A percentile compares a stretch with the other conserved stretches of the same genome.
Conservation (phyloP, 2,888 invertebrate species). For the Caenorhabditis macrosperma region DNA sequence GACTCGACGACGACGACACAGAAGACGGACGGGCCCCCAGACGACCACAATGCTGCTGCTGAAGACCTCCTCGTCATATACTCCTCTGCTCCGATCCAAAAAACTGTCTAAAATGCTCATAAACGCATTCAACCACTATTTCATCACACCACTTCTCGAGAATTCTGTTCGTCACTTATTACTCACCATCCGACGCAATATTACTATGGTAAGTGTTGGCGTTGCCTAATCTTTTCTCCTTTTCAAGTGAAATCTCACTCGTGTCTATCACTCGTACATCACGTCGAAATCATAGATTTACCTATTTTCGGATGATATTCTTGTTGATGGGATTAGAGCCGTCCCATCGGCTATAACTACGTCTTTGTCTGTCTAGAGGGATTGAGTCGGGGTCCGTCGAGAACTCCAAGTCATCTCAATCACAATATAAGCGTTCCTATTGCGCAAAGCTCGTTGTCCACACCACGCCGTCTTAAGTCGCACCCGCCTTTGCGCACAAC, state of each 20-base stretch:
- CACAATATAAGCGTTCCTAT: background rate
- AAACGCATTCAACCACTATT: background rate
- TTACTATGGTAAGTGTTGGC: conserved; percentile 23
- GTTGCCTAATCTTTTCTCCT: conserved; percentile 22
- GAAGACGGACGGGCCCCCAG: conserved; percentile 43
- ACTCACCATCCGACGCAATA: conserved; percentile 20
- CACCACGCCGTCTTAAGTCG: background rate
- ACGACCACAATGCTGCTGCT: conserved; percentile 58
- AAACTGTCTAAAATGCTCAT: conserved; percentile 2
- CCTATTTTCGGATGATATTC: conserved; percentile 33
- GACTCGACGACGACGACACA: conserved; percentile 59
- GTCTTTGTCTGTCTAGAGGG: conserved; percentile 4
- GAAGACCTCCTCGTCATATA: conserved; percentile 54
- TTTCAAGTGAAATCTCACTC: background rate
- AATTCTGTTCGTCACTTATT: conserved; percentile 6
- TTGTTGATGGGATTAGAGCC: conserved; percentile 40
- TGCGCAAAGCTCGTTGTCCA: background rate
- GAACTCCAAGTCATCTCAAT: background rate
- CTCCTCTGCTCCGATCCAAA: conserved; percentile 36
- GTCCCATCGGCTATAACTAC: background rate
- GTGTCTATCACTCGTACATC: conserved; percentile 27
- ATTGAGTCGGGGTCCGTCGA: background rate
- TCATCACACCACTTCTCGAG: background rate
- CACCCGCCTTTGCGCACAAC: background rate
- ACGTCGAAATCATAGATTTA: conserved; percentile 18